These are phyloP conservation scores for Xenops minutus DNA, from an alignment of 2,797 vertebrate species.

Conservation along the genomic window DNA sequence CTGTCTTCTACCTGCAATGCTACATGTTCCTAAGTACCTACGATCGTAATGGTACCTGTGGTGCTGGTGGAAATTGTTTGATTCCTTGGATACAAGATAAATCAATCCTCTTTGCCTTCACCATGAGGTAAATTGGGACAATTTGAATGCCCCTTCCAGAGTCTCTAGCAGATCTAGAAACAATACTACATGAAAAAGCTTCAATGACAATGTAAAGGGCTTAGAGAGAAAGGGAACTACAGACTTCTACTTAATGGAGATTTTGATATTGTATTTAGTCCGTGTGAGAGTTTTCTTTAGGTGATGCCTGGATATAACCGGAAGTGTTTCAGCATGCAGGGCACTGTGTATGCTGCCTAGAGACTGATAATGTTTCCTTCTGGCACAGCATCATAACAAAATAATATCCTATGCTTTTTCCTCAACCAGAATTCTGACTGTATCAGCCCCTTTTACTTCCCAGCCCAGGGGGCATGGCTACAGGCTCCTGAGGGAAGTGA, in stretches of 20 bases:
- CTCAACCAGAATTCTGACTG: not conserved
- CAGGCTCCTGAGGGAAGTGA: not conserved
- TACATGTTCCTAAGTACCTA: not conserved
- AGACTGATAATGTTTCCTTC: not conserved
- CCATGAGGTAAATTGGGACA: not conserved
- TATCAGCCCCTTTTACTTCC: not conserved
- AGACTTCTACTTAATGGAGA: not conserved
- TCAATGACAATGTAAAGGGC: not conserved
- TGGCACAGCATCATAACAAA: not conserved
- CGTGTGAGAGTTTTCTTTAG: not conserved
- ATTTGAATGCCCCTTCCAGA: not conserved
- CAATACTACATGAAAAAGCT: not conserved
- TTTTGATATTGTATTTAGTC: not conserved
- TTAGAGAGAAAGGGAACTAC: not conserved
- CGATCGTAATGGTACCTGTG: not conserved
- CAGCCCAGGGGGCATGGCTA: not conserved
- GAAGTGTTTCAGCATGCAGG: not conserved
- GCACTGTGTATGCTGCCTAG: not conserved
- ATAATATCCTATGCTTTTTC: not conserved
- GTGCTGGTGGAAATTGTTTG: not conserved
- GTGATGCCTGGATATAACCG: not conserved
- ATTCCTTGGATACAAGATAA: not conserved
- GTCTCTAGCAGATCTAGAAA: not conserved
- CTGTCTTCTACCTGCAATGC: not conserved
- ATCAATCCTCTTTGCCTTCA: not conserved